phyloP scores from a whole-genome alignment of 2,888 invertebrate species.

The Atrina japonica region DNA sequence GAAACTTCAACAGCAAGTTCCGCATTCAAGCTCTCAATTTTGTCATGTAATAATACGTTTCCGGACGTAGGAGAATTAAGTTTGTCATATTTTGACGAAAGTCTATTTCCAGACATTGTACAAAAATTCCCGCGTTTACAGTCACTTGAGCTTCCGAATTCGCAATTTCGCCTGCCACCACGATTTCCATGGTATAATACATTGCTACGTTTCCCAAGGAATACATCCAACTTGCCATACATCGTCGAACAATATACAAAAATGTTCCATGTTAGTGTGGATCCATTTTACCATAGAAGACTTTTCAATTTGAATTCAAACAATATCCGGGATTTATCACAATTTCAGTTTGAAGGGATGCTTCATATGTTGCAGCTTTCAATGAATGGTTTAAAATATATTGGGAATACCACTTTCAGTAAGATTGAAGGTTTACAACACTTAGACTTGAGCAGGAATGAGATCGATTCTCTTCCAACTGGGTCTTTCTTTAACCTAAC shows the following conservation, averaged over 20 bases:
- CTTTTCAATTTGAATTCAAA: slow-evolving; percentile 33
- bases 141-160: slow-evolving; percentile 35
- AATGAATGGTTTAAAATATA: slow-evolving; percentile 21
- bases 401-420: slow-evolving; percentile 25
- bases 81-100: slow-evolving; percentile 1
- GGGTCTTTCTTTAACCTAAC: slow-evolving; percentile 21
- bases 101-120: background rate
- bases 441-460: slow-evolving; percentile 32
- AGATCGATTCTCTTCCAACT: slow-evolving; percentile 18
- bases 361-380: slow-evolving; percentile 35
- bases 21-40: background rate
- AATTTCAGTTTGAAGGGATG: slow-evolving; percentile 26
- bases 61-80: background rate
- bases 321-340: slow-evolving; percentile 18
- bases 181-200: slow-evolving; percentile 39
- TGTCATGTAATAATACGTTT: slow-evolving; percentile 12
- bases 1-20: background rate
- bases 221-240: background rate
- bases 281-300: background rate
- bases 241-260: background rate
- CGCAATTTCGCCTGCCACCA: slow-evolving; percentile 27
- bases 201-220: background rate
- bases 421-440: slow-evolving; percentile 31
- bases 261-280: slow-evolving; percentile 3
- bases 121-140: slow-evolving; percentile 37